phyloP scores from a whole-genome alignment of 2,797 vertebrate species.

The Tragelaphus eurycerus region DNA sequence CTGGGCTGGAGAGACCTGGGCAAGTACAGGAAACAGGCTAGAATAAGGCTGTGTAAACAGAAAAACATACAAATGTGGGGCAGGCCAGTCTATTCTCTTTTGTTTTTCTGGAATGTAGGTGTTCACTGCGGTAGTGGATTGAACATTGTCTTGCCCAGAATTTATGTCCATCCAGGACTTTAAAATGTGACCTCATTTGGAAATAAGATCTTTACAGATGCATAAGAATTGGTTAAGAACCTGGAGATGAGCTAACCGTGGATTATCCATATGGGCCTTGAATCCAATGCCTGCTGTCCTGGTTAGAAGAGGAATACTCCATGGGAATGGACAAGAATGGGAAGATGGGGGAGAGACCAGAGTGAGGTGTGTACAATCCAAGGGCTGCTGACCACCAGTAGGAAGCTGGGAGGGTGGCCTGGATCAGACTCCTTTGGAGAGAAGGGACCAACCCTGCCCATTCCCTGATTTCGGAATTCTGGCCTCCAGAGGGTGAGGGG shows the following conservation, averaged over 20 bases:
- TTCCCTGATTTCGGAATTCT: background rate
- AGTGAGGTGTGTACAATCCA: accelerated
- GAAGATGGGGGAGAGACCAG: background rate
- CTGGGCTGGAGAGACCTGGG: accelerated
- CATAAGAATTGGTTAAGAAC: background rate
- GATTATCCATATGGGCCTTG: accelerated
- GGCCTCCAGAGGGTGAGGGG: background rate
- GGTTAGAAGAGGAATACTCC: background rate
- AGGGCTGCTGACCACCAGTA: background rate
- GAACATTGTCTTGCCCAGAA: background rate
- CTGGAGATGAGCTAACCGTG: background rate
- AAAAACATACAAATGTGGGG: background rate
- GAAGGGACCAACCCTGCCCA: no score
- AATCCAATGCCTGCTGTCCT: background rate
- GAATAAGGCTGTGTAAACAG: background rate
- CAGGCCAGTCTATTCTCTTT: no score
- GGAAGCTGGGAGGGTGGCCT: accelerated
- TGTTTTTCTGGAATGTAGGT: background rate
- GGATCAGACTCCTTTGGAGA: no score
- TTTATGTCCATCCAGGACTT: background rate
- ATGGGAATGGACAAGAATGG: accelerated
- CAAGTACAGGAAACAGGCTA: background rate
- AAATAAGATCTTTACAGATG: background rate
- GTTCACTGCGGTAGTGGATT: background rate
- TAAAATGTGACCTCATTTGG: background rate